phyloP scores from a whole-genome alignment of 1,140 invertebrate species.

The Trichomalopsis sarcophagae region DNA sequence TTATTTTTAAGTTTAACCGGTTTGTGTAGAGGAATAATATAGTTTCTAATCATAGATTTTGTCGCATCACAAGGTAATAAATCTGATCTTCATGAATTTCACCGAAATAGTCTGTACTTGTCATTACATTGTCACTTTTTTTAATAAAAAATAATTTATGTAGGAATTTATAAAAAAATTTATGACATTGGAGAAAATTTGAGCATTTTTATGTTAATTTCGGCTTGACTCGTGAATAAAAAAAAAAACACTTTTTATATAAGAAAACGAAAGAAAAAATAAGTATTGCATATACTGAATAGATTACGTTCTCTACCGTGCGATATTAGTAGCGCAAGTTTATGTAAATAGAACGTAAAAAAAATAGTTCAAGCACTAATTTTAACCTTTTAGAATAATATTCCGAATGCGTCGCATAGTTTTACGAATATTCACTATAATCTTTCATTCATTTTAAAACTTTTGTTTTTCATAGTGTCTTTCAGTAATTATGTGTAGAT shows the following conservation, averaged over 20 bases:
- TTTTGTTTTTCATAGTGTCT: conserved; percentile 21
- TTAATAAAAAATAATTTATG: background rate
- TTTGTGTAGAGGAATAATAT: conserved; percentile 14
- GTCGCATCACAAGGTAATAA: background rate
- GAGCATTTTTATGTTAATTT: background rate
- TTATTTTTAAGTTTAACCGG: conserved; percentile 32
- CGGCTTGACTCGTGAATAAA: background rate
- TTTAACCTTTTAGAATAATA: background rate
- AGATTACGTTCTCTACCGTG: conserved; percentile 11
- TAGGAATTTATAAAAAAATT: background rate
- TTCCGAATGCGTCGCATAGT: background rate
- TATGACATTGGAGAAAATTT: background rate
- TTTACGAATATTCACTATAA: background rate
- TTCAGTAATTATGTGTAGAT: conserved; percentile 42
- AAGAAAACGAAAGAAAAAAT: background rate
- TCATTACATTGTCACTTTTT: conserved; percentile 36
- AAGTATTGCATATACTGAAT: background rate
- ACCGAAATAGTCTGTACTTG: conserved; percentile 13
- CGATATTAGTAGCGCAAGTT: conserved; percentile 1
- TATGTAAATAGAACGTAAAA: conserved; percentile 43
- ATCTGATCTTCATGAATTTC: conserved; percentile 28
- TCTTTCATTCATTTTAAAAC: background rate
- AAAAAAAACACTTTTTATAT: background rate
- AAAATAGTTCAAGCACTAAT: background rate
- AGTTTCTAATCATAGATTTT: conserved; percentile 18